phyloP scores from a whole-genome alignment of 30 jellyfish, hydroid and myxozoan genomes.

The Aurelia aurita complex sp. Pacific region DNA sequence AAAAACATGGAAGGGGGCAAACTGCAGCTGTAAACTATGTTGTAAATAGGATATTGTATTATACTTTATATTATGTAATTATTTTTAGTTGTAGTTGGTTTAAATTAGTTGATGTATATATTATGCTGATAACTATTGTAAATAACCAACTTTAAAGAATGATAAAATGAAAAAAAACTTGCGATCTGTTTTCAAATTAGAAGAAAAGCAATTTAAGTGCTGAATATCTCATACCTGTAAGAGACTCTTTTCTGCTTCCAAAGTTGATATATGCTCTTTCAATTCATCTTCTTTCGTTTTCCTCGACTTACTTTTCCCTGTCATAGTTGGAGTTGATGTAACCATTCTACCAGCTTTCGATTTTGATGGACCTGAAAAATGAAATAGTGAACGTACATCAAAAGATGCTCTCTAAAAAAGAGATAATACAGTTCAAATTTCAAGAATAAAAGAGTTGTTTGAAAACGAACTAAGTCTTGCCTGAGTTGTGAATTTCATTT shows the following conservation, averaged over 20 bases:
- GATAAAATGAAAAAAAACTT: too few relatives aligned
- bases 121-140: too few relatives aligned
- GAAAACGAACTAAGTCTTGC: not conserved
- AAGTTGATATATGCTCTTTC: constrained; percentile 4
- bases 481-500: not conserved
- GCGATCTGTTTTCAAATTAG: too few relatives aligned
- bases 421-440: too few relatives aligned
- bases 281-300: constrained; percentile 31
- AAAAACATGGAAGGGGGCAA: too few relatives aligned
- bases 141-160: too few relatives aligned
- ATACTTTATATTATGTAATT: too few relatives aligned
- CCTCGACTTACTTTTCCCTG: not conserved
- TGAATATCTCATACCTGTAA: constrained; percentile 26
- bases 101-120: too few relatives aligned
- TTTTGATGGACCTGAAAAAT: not conserved
- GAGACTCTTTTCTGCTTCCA: constrained; percentile 39
- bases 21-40: too few relatives aligned
- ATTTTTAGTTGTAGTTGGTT: too few relatives aligned
- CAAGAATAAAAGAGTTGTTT: too few relatives aligned
- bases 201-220: not conserved
- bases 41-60: too few relatives aligned
- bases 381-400: not conserved
- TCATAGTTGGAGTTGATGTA: constrained; percentile 51
- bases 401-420: not conserved
- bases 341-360: constrained; percentile 11